Conservation (phyloP, 2,797 vertebrate species). For the Prionace glauca region DNA sequence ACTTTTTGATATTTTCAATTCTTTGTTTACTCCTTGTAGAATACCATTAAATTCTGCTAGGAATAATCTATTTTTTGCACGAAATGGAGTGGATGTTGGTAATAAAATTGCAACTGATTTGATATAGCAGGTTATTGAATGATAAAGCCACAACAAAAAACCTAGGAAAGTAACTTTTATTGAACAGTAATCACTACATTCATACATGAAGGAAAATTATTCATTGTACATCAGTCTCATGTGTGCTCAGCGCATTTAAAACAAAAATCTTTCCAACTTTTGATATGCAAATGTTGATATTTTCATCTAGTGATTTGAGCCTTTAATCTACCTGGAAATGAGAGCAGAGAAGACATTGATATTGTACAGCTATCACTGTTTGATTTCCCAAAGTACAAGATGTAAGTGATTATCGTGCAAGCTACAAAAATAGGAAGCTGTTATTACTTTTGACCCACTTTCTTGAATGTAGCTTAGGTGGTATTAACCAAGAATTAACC, state of each 20-base stretch:
- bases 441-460: background rate
- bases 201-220: background rate
- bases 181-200: background rate
- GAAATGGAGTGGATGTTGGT: background rate
- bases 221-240: background rate
- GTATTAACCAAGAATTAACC: background rate
- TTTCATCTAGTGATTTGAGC: conserved; percentile 16
- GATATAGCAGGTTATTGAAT: background rate
- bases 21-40: background rate
- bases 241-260: background rate
- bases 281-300: conserved; percentile 29
- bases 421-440: background rate
- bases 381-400: background rate
- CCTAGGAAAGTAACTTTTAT: background rate
- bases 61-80: background rate
- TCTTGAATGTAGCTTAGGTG: background rate
- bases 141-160: background rate
- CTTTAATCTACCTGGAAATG: conserved; percentile 27
- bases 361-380: conserved; percentile 7
- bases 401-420: background rate
- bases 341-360: background rate
- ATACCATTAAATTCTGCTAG: background rate
- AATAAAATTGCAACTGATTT: background rate
- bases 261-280: conserved; percentile 17
- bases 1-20: background rate